Percentiles rank a stretch among this genome's conserved stretches.
Evolutionary conservation across 2,888 invertebrate species (phyloP).

Genomic region (Nymphalis polychloros): DNA sequence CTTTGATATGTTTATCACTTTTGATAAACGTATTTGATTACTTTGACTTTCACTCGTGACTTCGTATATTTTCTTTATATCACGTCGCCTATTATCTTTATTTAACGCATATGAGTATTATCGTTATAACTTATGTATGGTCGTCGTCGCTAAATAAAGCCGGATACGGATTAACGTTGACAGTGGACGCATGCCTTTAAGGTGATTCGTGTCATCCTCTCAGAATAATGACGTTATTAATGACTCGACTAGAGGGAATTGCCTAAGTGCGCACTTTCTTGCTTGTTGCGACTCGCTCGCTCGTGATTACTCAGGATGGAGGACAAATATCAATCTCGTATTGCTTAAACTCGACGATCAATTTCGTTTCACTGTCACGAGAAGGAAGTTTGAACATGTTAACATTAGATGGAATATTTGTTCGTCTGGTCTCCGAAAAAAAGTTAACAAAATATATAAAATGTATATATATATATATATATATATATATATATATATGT

Average conservation of each 20-base stretch:
- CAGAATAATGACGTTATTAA: slow-evolving; percentile 37
- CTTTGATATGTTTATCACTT: slow-evolving; percentile 30
- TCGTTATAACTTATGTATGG: not conserved
- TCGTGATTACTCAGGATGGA: slow-evolving; percentile 23
- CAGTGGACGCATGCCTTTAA: slow-evolving; percentile 17
- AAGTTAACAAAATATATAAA: too few species aligned
- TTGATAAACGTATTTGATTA: slow-evolving; percentile 28
- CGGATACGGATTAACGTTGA: slow-evolving; percentile 10
- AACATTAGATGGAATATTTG: too few species aligned
- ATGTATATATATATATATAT: too few species aligned
- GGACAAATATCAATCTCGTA: slow-evolving; percentile 14
- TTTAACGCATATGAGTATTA: not conserved
- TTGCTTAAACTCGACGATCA: slow-evolving; percentile 22
- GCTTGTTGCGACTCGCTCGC: slow-evolving; percentile 19
- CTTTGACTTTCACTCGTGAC: slow-evolving; percentile 33
- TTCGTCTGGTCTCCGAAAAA: too few species aligned
- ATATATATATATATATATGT: too few species aligned
- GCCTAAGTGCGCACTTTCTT: slow-evolving; percentile 37
- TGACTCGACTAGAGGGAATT: slow-evolving; percentile 35
- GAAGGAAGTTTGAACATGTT: too few species aligned
- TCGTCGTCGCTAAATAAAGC: not conserved
- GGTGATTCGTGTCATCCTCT: slow-evolving; percentile 37
- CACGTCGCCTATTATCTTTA: not conserved
- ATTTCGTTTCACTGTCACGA: slow-evolving; percentile 4
- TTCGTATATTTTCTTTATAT: slow-evolving; percentile 21